phyloP scores from a whole-genome alignment of 2,113 vertebrate species.

The Chionis minor region DNA sequence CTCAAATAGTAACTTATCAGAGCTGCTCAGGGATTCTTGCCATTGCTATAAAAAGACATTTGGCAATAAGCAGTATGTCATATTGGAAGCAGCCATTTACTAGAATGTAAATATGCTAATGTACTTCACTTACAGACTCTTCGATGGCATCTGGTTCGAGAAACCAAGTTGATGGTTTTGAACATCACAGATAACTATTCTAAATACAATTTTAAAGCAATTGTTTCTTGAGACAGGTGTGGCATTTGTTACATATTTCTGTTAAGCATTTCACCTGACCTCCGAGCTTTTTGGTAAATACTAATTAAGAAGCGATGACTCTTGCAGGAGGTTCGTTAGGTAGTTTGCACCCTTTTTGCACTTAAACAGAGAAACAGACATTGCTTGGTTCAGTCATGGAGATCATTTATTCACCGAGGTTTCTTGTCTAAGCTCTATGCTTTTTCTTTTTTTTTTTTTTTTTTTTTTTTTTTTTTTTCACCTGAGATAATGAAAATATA shows the following conservation, averaged over 20 bases:
- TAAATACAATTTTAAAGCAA: not conserved
- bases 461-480: not conserved
- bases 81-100: slow-evolving; percentile 22
- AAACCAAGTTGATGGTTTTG: not conserved
- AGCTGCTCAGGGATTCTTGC: slow-evolving; percentile 26
- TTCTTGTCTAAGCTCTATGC: not conserved
- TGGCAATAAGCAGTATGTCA: slow-evolving; percentile 28
- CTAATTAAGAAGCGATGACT: not conserved
- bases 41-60: slow-evolving; percentile 43
- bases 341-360: not conserved
- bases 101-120: not conserved
- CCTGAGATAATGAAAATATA: not conserved
- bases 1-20: slow-evolving; percentile 56
- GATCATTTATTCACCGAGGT: not conserved
- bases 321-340: not conserved
- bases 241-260: not conserved
- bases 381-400: not conserved
- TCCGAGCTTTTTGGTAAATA: not conserved
- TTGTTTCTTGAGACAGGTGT: not conserved
- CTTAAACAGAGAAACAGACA: not conserved
- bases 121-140: not conserved
- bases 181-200: not conserved
- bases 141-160: not conserved
- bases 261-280: not conserved
- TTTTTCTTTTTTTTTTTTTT: no score